A percentile compares a stretch with the other conserved stretches of the same genome.
Conservation (phyloP, 1,140 invertebrate genomes). For the Camponotus floridanus region DNA sequence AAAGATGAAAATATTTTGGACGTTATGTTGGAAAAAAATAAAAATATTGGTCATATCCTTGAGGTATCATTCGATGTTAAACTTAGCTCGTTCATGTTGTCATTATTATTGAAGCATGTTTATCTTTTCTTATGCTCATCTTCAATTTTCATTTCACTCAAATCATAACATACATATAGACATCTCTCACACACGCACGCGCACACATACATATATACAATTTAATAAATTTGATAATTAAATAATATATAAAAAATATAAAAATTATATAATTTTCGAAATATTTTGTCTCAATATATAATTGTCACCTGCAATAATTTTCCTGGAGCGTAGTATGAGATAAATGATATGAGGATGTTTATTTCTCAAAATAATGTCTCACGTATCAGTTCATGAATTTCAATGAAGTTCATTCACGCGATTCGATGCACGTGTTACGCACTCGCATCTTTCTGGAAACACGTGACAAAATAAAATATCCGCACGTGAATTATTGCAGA, state of each 20-base stretch:
- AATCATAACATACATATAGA: too few species aligned
- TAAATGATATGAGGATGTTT: too few species aligned
- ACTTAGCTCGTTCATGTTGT: not conserved
- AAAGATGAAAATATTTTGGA: not conserved
- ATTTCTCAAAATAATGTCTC: not conserved
- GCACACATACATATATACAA: too few species aligned
- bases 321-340: not conserved
- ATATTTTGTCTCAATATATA: too few species aligned
- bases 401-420: not conserved
- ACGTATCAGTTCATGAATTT: not conserved
- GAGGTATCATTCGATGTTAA: not conserved
- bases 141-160: not conserved
- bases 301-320: too few species aligned
- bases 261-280: too few species aligned
- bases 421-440: not conserved
- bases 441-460: not conserved
- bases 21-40: not conserved
- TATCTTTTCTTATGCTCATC: not conserved
- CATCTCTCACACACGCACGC: too few species aligned
- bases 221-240: too few species aligned
- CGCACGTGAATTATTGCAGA: not conserved
- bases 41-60: not conserved
- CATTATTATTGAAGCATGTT: slow-evolving; percentile 8
- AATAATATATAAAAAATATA: too few species aligned
- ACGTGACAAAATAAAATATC: not conserved